Evolutionary conservation across 2,797 vertebrate genomes (phyloP).

Genomic region (Hypotaenidia philippensis): DNA sequence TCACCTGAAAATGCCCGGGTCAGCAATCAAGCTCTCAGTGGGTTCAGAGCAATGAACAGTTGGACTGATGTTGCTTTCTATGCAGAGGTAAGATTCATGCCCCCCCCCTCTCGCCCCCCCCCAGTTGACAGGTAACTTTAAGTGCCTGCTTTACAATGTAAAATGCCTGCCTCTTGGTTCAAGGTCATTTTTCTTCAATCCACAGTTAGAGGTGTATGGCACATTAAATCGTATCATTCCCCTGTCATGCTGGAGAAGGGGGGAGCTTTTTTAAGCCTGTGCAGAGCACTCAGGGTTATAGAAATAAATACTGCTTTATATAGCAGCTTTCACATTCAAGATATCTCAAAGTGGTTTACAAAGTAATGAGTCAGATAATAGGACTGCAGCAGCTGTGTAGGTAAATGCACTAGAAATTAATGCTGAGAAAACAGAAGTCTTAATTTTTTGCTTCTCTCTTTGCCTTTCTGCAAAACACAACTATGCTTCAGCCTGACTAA

Average conservation of each 20-base stretch:
- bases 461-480: background rate
- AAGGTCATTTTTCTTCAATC: slow-evolving; percentile 57
- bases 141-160: slow-evolving; percentile 19
- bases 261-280: slow-evolving; percentile 52
- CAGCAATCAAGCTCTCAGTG: background rate
- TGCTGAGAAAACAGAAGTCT: background rate
- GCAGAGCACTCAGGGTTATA: background rate
- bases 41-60: background rate
- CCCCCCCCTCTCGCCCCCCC: background rate
- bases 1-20: background rate
- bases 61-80: slow-evolving; percentile 11
- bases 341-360: slow-evolving; percentile 21
- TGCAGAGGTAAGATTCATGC: background rate
- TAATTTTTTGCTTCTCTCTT: background rate
- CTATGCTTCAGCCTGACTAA: background rate
- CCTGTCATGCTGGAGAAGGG: background rate
- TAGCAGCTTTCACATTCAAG: slow-evolving; percentile 25
- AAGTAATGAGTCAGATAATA: slow-evolving; percentile 52
- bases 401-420: slow-evolving; percentile 1
- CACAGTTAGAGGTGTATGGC: background rate
- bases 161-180: slow-evolving; percentile 11
- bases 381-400: slow-evolving; percentile 32
- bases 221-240: slow-evolving; percentile 29
- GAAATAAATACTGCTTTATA: slow-evolving; percentile 42
- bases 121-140: slow-evolving; percentile 32